A percentile compares a stretch with the other conserved stretches of the same genome.
Evolutionary conservation across 2,888 invertebrate species (phyloP).

Genomic region (Drosophila algonquin): DNA sequence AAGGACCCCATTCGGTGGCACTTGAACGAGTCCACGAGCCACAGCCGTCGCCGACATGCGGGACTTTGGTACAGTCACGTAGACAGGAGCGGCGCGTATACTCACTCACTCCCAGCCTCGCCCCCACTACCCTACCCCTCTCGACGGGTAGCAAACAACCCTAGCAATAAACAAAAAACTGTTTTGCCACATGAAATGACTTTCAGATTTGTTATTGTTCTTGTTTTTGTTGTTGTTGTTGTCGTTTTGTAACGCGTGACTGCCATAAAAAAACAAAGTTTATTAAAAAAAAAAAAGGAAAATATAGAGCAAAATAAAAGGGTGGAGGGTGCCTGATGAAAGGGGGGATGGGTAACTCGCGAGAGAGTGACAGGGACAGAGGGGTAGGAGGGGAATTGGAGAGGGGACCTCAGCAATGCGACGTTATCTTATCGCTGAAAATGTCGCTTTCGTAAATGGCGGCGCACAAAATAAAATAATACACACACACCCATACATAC

Average conservation of each 20-base stretch:
- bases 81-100: conserved; percentile 43
- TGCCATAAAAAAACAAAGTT: conserved; percentile 63
- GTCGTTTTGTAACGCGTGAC: conserved; percentile 65
- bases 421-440: conserved; percentile 67
- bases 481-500: conserved; percentile 3
- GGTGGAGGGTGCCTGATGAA: conserved; percentile 10
- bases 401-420: conserved; percentile 35
- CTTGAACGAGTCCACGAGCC: conserved; percentile 65
- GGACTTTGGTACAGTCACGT: conserved; percentile 74
- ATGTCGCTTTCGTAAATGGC: conserved; percentile 72
- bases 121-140: neutral
- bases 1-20: conserved; percentile 23
- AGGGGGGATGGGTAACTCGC: conserved; percentile 3
- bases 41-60: conserved; percentile 37
- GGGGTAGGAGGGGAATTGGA: conserved; percentile 4
- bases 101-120: neutral
- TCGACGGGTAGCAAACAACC: conserved; percentile 34
- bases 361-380: conserved; percentile 28
- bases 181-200: conserved; percentile 60
- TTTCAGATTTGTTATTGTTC: conserved; percentile 45
- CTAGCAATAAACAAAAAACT: conserved; percentile 59
- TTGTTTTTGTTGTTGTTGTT: conserved; percentile 20
- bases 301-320: conserved; percentile 63
- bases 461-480: conserved; percentile 59
- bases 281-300: conserved; percentile 70